Evolutionary conservation across 2,888 invertebrate species (phyloP), one percentile per base, ranked within the genome.

Genomic region (Nephrocerus scutellatus): DNA sequence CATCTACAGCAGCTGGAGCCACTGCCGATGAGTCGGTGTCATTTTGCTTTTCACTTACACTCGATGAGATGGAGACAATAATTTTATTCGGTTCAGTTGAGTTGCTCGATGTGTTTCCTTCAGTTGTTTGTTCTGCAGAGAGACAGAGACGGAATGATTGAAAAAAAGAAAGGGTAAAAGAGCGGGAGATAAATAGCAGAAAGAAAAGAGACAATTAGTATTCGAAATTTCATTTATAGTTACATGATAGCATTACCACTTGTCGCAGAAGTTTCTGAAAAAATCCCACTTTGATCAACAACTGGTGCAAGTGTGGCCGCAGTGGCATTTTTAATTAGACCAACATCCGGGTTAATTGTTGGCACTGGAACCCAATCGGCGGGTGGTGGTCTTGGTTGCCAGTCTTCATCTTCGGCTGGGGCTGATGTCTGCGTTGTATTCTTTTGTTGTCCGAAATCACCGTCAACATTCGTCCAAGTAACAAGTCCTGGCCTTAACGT

Each of bases 401-500:
- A 63, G 6, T 49, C 49, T 62, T 60, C 56, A 63, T 70, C 32
- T 42, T 51, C 47, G 40, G 54, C 43, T 33, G 53, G 47, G 44
- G 56, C 50, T 36, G 57, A 54, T 36, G 58, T 56, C 4, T 57
- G 54, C 3, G 48, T 50, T 12, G 59, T 63, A 5, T 36, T 12
- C 14, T 24, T 39, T n/a, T n/a, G n/a, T n/a, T n/a, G n/a, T n/a
- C n/a, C n/a, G n/a, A n/a, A n/a, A 25, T 62, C 60, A 3, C 72
- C 72, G 9, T 72, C 63, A 20, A 67, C 66, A 13, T 63, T 63
- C 3, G 75, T 73, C 76, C 76, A 76, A 4, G 76, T 76, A 4
- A 75, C 72, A 2, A 76, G 58, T 2, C 66, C 68, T 4, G 68
- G 63, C 30, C 62, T 60, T 14, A 60, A 57, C 10, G 68, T 57